Percentiles rank a stretch among this genome's conserved stretches.
Conservation (phyloP, 2,797 vertebrate genomes). For the Hypotaenidia okinawae region DNA sequence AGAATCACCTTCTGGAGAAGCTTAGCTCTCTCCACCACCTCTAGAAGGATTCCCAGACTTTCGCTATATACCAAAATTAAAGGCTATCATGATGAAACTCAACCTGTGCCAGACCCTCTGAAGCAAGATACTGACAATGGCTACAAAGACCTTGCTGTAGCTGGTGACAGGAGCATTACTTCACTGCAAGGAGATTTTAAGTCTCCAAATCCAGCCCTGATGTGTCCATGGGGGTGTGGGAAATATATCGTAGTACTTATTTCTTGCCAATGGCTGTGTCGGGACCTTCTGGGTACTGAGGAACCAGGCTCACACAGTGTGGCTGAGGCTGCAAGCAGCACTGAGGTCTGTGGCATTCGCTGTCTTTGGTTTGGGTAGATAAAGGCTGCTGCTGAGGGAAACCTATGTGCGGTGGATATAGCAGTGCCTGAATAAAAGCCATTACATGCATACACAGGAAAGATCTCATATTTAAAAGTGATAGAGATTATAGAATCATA, state of each 20-base stretch:
- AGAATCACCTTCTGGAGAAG: neutral
- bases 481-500: too few relatives aligned
- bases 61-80: neutral
- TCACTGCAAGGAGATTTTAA: neutral
- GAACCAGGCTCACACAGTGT: neutral
- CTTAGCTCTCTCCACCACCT: neutral
- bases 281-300: fast-evolving
- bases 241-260: neutral
- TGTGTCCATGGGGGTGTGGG: neutral
- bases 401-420: fast-evolving
- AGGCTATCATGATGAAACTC: neutral
- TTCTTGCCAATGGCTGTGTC: neutral
- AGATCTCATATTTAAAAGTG: neutral
- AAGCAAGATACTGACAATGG: neutral
- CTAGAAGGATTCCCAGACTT: neutral
- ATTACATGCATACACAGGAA: neutral
- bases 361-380: neutral
- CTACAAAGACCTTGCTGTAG: neutral
- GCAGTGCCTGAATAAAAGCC: neutral
- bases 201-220: neutral
- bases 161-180: neutral
- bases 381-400: neutral
- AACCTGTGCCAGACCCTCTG: neutral
- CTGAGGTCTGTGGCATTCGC: neutral
- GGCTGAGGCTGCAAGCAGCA: neutral